Base-by-base conservation (phyloP, 2,888 invertebrate genomes). In the Mesopsocus fuscifrons region DNA sequence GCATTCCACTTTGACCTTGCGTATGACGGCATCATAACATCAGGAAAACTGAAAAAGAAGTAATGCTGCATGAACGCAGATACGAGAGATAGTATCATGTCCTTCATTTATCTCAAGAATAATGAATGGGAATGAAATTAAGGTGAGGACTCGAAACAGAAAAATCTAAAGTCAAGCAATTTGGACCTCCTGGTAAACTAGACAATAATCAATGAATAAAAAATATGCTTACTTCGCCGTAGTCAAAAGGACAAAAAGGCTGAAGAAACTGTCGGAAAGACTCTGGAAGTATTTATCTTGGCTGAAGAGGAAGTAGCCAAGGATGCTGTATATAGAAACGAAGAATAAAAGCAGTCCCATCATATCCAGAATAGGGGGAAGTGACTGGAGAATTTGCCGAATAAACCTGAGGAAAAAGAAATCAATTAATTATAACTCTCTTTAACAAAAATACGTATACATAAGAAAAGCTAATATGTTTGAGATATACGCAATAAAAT, bases 161-260 rank as follows among this genome's bases (percentile, higher is more conserved):
- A 11, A 44, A 16, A 11, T 41, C 16, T 32, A 44, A 42, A 42
- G 30, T n/a, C 20, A 13, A 15, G 34, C 33, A 18, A 35, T 3
- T 23, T 9, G 20, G 16, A n/a, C n/a, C n/a, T n/a, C n/a, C n/a
- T n/a, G n/a, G n/a, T n/a, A n/a, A n/a, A n/a, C n/a, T n/a, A n/a
- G n/a, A n/a, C n/a, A n/a, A n/a, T n/a, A n/a, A n/a, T n/a, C n/a
- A n/a, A n/a, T n/a, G n/a, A n/a, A n/a, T n/a, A n/a, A n/a, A n/a
- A n/a, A n/a, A n/a, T n/a, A n/a, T n/a, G n/a, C 80, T 72, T 64
- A 87, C 85, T 89, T 89, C 46, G 88, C 87, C 9, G 87, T 87
- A 1, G 88, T 88, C n/a, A 88, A 67, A 44, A 89, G 68, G 26
- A 89, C 83, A 59, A 87, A 88, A 65, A 89, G 74, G 54, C 80